phyloP scores from a whole-genome alignment of 2,797 vertebrate species.

The Eulemur rubriventer region DNA sequence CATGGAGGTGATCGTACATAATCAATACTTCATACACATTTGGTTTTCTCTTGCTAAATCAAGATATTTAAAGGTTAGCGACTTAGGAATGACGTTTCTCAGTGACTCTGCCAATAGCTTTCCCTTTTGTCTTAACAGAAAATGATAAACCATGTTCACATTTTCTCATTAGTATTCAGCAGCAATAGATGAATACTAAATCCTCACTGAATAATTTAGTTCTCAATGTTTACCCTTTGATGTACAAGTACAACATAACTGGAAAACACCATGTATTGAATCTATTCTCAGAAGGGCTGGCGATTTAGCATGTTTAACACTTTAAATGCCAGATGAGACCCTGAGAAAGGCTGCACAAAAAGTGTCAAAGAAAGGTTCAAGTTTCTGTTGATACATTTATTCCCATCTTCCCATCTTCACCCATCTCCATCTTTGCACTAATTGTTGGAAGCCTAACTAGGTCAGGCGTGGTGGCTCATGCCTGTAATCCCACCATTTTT shows the following conservation, averaged over 20 bases:
- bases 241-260: conserved; percentile 74
- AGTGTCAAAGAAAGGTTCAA: conserved; percentile 58
- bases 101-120: neutral
- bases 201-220: conserved; percentile 84
- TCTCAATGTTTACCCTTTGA: conserved; percentile 80
- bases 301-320: conserved; percentile 67
- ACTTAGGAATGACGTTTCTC: conserved; percentile 29
- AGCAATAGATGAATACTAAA: conserved; percentile 79
- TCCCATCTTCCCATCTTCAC: rapidly evolving
- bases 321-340: conserved; percentile 68
- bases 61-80: conserved; percentile 1
- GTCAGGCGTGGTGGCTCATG: neutral
- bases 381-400: neutral
- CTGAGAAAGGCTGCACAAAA: conserved; percentile 28
- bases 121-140: neutral
- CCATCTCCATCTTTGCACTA: neutral
- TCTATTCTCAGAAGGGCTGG: conserved; percentile 72
- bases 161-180: conserved; percentile 78
- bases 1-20: neutral
- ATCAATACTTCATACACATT: neutral
- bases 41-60: neutral
- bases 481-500: neutral
- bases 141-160: conserved; percentile 52
- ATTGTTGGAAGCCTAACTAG: neutral
- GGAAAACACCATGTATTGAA: conserved; percentile 77